Base-by-base conservation (phyloP, 2,888 invertebrate species). In the Helobdella robusta region DNA sequence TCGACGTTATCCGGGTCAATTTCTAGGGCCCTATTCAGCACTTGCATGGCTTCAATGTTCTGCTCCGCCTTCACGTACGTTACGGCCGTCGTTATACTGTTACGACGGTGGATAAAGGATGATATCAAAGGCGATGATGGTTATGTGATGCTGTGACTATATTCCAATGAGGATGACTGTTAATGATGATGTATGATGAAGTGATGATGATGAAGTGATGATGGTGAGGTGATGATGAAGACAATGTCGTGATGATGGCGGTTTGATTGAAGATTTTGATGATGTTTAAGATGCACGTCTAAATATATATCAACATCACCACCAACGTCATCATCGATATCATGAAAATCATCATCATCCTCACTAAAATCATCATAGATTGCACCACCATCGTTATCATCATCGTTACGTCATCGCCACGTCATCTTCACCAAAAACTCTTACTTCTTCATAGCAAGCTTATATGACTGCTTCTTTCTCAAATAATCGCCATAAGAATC, bases 71-170 rank as follows among this genome's bases (percentile, higher is more conserved):
- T 94, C 82, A 92, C 93, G 81, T 90, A 89, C 76, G 89, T 88
- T 74, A 94, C 91, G 30, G 93, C 94, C 80, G 91, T 90, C n/a
- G 91, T 89, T 28, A 94, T 93, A 76, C 87, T 87, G 78, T 18
- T 72, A 71, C 32, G 46, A 40, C 5, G 63, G 32, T 28, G 6
- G 2, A 15, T 35, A n/a, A 56, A 20, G 30, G 36, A 20, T 35
- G 30, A 30, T 30, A n/a, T 30, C 28, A 30, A 30, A 28, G 5
- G 28, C 11, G 23, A 50, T 50, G 6, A 50, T n/a, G n/a, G n/a
- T n/a, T n/a, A n/a, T n/a, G n/a, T n/a, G n/a, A n/a, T n/a, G n/a
- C n/a, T n/a, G n/a, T n/a, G n/a, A n/a, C n/a, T n/a, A n/a, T n/a
- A n/a, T n/a, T n/a, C n/a, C n/a, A n/a, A n/a, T n/a, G n/a, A n/a